phyloP scores from a whole-genome alignment of 53 echinoderm and acorn worm genomes.

The Echinarachnius parma region DNA sequence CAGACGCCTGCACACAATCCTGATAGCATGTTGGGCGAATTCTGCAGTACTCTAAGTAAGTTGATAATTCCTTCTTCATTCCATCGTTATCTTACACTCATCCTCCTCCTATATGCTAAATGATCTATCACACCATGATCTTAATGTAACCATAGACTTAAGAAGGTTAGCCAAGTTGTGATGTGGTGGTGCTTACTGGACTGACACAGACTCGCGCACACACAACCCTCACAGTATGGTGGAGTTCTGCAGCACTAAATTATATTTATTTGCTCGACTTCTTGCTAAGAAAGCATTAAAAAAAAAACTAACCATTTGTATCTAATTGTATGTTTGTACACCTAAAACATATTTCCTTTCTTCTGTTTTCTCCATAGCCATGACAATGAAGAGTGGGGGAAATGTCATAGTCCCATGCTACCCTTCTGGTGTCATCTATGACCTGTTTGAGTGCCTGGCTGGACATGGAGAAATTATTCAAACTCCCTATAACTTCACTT shows the following conservation, averaged over 20 bases:
- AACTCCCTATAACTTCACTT: neutral
- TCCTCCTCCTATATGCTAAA: no score
- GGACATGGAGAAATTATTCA: neutral
- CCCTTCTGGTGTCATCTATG: neutral
- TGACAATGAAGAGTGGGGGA: no score
- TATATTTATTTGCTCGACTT: neutral
- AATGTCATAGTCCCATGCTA: no score
- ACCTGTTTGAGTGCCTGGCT: neutral
- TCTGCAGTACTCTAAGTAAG: constrained; percentile 95
- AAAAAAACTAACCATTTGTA: no score
- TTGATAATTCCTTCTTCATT: neutral
- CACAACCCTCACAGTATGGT: neutral
- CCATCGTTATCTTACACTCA: no score
- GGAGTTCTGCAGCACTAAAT: neutral
- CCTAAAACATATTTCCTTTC: neutral
- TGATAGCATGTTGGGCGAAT: constrained; percentile 98
- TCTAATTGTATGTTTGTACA: neutral
- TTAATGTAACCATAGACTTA: no score
- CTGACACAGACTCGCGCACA: neutral
- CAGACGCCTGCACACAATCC: constrained; percentile 97
- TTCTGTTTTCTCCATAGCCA: no score
- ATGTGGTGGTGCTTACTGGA: neutral
- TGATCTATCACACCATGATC: no score
- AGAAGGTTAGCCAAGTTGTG: no score
- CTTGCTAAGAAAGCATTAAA: neutral